Base-by-base conservation (phyloP, 1,140 invertebrate genomes). In the Cylas formicarius region DNA sequence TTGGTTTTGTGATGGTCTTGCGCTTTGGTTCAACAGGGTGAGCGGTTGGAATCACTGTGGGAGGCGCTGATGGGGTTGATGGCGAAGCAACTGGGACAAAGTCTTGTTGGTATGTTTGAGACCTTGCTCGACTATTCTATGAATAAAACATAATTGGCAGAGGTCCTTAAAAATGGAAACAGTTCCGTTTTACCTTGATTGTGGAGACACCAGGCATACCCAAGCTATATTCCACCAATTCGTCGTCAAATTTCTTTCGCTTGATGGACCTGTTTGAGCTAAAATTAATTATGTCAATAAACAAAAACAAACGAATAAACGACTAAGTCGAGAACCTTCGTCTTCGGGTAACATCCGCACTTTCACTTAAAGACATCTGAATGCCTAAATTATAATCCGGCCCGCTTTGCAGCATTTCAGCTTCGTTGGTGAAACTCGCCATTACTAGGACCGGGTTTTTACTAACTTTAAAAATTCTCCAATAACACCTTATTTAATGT, bases 161-260 rank as follows among this genome's bases (percentile, higher is more conserved):
- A 19, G 36, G 21, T 24, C 5, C 1, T 17, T 27, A 39, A 24
- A 18, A 29, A 22, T 32, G 14, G 1, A 2, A 4, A 14, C 4
- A 35, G 1, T 29, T 14, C 18, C 6, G 29, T 6, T 23, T 44
- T 56, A 63, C 61, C 47, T 66, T 66, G 38, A 77, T 49, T 72
- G 74, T 68, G 17, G 73, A 77, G 23, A 78, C 67, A 7, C 75
- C 72, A 4, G 82, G 76, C 50, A 82, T 67, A 55, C 80, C 80
- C 23, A 84, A 67, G 61, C 84, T 87, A 53, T 86, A 88, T 67
- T 90, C 84, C 0, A 97, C 93, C 24, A 97, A 68, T 70, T 97
- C 93, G 75, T 97, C 93, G 65, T 97, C 93, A 72, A 97, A 97
- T 53, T 93, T 90, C 57, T 87, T 84, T 5, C 93, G 73, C 68